Evolutionary conservation across 2,797 vertebrate species (phyloP).

Genomic region (Lindbergichthys nudifrons): DNA sequence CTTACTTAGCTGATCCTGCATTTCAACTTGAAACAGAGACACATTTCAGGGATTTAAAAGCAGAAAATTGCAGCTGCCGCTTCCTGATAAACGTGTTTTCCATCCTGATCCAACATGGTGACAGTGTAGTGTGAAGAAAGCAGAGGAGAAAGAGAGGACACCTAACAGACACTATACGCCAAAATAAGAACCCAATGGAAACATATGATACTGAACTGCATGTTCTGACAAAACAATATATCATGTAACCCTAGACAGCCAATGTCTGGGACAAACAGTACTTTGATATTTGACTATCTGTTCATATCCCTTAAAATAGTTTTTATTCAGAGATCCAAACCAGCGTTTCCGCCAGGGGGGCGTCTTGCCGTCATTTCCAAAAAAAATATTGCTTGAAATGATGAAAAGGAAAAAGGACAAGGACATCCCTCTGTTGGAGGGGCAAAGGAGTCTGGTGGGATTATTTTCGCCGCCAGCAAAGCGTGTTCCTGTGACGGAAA

Average conservation of each 20-base stretch:
- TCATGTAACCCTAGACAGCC: slow-evolving; percentile 53
- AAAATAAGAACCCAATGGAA: slow-evolving; percentile 35
- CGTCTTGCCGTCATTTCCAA: too few relatives aligned
- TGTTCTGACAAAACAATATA: slow-evolving; percentile 55
- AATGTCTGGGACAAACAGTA: slow-evolving; percentile 58
- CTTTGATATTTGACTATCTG: slow-evolving; percentile 56
- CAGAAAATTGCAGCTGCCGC: slow-evolving; percentile 69
- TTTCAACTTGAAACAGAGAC: slow-evolving; percentile 71
- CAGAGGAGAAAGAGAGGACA: slow-evolving; percentile 30
- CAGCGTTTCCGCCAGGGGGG: too few relatives aligned
- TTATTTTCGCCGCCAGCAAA: too few relatives aligned
- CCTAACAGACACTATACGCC: slow-evolving; percentile 17
- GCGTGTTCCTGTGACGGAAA: too few relatives aligned
- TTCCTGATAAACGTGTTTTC: slow-evolving; percentile 66
- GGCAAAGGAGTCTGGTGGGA: too few relatives aligned
- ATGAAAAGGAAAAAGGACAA: too few relatives aligned
- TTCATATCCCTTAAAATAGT: slow-evolving; percentile 44
- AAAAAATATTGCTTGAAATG: too few relatives aligned
- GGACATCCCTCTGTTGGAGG: too few relatives aligned
- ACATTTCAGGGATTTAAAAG: slow-evolving; percentile 74
- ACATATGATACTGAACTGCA: slow-evolving; percentile 41
- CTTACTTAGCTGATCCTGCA: slow-evolving; percentile 67
- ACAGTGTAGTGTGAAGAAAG: slow-evolving; percentile 34
- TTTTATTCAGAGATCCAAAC: slow-evolving; percentile 29
- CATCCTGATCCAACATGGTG: slow-evolving; percentile 54